Percentiles rank a stretch among this genome's conserved stretches.
Conservation (phyloP, 2,113 vertebrate species). For the Empidonax alnorum region DNA sequence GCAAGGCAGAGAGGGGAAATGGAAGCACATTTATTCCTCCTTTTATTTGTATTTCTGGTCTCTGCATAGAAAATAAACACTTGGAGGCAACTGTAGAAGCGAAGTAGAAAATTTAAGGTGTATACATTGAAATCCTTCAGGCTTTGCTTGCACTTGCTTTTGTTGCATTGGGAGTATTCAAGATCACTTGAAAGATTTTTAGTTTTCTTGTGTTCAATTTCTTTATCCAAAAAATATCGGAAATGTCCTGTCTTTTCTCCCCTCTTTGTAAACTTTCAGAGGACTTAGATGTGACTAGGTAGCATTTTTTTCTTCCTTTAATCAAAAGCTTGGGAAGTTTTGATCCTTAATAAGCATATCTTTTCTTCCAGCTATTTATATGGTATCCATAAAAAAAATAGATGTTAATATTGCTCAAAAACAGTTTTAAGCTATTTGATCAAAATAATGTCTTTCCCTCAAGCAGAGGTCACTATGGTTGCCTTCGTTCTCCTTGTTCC, state of each 20-base stretch:
- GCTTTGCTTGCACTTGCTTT: neutral
- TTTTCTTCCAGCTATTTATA: conserved; percentile 17
- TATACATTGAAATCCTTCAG: neutral
- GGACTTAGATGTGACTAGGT: neutral
- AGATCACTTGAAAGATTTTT: neutral
- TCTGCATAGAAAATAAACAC: neutral
- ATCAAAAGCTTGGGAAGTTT: neutral
- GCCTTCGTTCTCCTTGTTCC: neutral
- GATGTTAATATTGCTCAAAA: neutral
- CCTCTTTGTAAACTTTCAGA: neutral
- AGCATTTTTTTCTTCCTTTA: neutral
- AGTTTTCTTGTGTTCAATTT: neutral
- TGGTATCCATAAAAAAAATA: neutral
- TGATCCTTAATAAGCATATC: neutral
- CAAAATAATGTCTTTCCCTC: neutral
- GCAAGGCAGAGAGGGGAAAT: neutral
- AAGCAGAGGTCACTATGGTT: neutral
- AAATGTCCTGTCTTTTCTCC: neutral
- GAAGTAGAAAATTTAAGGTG: neutral
- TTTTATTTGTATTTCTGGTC: neutral
- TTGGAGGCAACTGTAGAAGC: neutral
- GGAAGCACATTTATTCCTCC: neutral
- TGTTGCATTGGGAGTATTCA: neutral
- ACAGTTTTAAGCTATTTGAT: neutral
- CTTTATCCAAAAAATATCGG: neutral